Evolutionary conservation across 1,140 invertebrate genomes (phyloP).

Genomic region (Anastatus disparis): DNA sequence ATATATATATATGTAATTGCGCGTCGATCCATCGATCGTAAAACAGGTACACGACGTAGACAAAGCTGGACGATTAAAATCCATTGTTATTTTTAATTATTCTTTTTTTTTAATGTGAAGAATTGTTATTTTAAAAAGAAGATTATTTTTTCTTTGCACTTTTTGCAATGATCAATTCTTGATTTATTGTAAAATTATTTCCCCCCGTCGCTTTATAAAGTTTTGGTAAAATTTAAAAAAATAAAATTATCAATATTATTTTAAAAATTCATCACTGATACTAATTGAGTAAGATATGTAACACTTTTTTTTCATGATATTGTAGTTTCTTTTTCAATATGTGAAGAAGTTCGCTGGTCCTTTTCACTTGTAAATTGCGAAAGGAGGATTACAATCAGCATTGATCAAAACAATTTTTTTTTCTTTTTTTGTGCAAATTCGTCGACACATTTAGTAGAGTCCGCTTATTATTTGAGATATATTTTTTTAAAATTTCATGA

Average conservation of each 20-base stretch:
- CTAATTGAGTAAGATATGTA: constrained; percentile 21
- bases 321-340: background rate
- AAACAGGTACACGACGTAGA: constrained; percentile 38
- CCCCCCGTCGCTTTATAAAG: background rate
- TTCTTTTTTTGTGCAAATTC: background rate
- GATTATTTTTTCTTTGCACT: too few species aligned
- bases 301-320: too few species aligned
- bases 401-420: constrained; percentile 2
- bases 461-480: background rate
- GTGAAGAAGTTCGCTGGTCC: constrained; percentile 3
- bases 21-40: constrained; percentile 39
- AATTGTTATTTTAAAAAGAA: background rate
- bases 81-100: too few species aligned
- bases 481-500: constrained; percentile 6
- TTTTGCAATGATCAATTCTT: constrained; percentile 7
- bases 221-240: constrained; percentile 19
- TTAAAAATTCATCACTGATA: too few species aligned
- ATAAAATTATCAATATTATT: background rate
- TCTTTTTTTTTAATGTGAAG: background rate
- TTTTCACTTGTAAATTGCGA: background rate
- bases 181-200: background rate
- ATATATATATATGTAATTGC: constrained; percentile 25
- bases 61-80: constrained; percentile 17
- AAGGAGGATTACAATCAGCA: background rate
- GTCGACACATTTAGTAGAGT: background rate